Evolutionary conservation across 2,888 invertebrate genomes (phyloP).

Genomic region (Oxytorus armatus): DNA sequence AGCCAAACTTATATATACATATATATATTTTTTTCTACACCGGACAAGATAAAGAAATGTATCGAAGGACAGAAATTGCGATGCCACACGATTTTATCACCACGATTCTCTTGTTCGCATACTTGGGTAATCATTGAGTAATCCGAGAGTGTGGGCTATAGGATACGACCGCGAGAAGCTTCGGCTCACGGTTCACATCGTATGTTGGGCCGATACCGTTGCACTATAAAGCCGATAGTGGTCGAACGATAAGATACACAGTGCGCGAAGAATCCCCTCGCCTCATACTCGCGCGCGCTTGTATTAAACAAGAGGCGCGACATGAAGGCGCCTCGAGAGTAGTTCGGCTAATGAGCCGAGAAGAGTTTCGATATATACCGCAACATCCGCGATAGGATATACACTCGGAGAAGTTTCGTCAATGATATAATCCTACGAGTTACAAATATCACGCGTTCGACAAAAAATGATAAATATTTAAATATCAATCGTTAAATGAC

Average conservation of each 20-base stretch:
- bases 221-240: conserved; percentile 56
- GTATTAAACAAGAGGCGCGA: conserved; percentile 13
- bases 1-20: background rate
- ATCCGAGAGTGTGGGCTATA: conserved; percentile 16
- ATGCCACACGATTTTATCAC: conserved; percentile 34
- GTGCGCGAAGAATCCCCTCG: background rate
- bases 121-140: conserved; percentile 47
- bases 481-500: background rate
- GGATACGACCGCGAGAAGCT: conserved; percentile 11
- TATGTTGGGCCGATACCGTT: conserved; percentile 33
- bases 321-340: conserved; percentile 45
- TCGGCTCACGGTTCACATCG: conserved; percentile 27
- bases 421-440: background rate
- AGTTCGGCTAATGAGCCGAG: conserved; percentile 37
- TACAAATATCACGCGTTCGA: background rate
- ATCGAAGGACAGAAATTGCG: conserved; percentile 20
- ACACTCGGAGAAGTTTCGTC: conserved; percentile 3
- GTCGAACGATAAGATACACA: conserved; percentile 59
- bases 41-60: conserved; percentile 39
- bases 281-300: conserved; percentile 10
- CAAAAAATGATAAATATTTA: background rate
- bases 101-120: conserved; percentile 6
- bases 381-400: conserved; percentile 19
- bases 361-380: conserved; percentile 39
- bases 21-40: background rate